Conservation (phyloP, 2,113 vertebrate species). For the Corythaixoides concolor region DNA sequence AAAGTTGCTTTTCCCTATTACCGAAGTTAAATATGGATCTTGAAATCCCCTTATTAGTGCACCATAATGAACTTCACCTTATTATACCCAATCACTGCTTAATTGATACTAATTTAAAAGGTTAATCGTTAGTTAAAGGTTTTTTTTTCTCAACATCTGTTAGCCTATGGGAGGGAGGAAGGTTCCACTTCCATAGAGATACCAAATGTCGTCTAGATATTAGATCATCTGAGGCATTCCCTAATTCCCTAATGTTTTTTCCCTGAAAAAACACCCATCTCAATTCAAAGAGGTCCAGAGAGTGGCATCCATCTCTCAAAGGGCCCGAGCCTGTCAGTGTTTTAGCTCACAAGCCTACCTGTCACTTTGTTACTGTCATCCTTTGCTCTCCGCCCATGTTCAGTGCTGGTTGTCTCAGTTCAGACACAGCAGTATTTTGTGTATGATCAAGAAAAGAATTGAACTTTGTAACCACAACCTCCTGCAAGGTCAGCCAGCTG, state of each 20-base stretch:
- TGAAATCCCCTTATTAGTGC: neutral
- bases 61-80: neutral
- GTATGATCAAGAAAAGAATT: neutral
- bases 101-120: neutral
- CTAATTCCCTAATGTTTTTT: no score
- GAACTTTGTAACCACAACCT: neutral
- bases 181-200: neutral
- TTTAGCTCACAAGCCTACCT: neutral
- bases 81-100: neutral
- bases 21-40: neutral
- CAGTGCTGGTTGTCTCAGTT: fast-evolving
- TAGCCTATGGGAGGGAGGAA: neutral
- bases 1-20: neutral
- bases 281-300: neutral
- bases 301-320: neutral
- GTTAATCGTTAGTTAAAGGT: neutral
- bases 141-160: neutral
- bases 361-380: neutral
- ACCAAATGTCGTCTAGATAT: neutral
- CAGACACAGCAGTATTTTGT: neutral
- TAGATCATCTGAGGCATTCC: neutral
- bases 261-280: neutral
- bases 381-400: neutral
- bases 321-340: neutral
- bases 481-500: neutral